Percentiles rank a stretch among this genome's conserved stretches.
These are phyloP conservation scores for Ectemnius lituratus DNA, from an alignment of 2,888 invertebrate species.

Conservation along the genomic window DNA sequence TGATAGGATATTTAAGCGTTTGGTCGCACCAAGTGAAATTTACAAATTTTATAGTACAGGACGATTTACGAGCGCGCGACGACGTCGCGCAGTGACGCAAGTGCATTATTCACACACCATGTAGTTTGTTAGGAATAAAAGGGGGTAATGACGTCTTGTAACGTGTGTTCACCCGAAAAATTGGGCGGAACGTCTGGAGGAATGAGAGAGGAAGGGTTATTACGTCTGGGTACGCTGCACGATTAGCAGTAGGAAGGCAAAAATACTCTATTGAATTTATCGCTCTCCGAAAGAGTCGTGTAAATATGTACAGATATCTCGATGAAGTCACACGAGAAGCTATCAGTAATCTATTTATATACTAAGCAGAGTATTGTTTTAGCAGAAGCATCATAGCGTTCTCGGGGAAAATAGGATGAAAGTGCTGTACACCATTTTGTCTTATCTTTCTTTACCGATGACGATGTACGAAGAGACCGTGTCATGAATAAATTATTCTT, in stretches of 20 bases:
- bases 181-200: background rate
- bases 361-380: constrained; percentile 45
- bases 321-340: constrained; percentile 48
- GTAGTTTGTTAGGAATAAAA: constrained; percentile 44
- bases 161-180: constrained; percentile 32
- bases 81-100: constrained; percentile 38
- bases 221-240: constrained; percentile 54
- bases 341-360: constrained; percentile 57
- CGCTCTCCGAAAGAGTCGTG: constrained; percentile 45
- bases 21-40: background rate
- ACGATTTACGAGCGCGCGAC: constrained; percentile 27
- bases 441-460: constrained; percentile 51
- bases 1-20: constrained; percentile 21
- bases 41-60: constrained; percentile 10
- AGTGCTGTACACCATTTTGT: constrained; percentile 46
- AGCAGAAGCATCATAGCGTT: constrained; percentile 24
- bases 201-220: constrained; percentile 47
- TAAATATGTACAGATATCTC: constrained; percentile 64
- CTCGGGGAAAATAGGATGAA: constrained; percentile 27
- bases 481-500: constrained; percentile 62
- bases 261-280: constrained; percentile 39
- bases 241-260: constrained; percentile 39
- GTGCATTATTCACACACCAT: constrained; percentile 41
- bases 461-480: constrained; percentile 52
- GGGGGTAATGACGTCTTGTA: constrained; percentile 52